Base-by-base conservation (phyloP, 2,113 vertebrate genomes). In the Callocephalon fimbriatum region DNA sequence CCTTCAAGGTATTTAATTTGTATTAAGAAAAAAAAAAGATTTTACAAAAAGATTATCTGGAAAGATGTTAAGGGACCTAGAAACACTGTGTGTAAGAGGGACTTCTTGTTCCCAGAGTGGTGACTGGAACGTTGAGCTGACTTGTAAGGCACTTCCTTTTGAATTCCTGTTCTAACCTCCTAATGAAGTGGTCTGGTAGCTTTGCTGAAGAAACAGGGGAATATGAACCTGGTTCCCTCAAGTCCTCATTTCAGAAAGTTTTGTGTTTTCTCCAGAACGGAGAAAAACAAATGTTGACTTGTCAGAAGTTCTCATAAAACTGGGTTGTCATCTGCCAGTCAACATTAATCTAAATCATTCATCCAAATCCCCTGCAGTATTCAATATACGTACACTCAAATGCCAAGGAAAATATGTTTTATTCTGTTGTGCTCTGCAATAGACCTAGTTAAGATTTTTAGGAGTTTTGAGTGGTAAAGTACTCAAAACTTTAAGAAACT, bases 291-390 rank as follows among this genome's bases (percentile, higher is more conserved):
- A 74, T 63, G 35, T 67, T 91, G 47, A 81, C 72, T 67, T 78
- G 54, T 94, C 83, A 91, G 62, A 83, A 94, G 47, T 95, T 93
- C 88, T 77, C 18, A 4, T 48, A 91, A 88, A 93, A 68, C 47
- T 63, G 61, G 77, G 11, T 95, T 95, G 79, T 92, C 86, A 84
- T 80, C 72, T 89, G 61, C 31, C 75, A 92, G 86, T 92, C 15
- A 20, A 67, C 51, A 31, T 84, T 71, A 63, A 91, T 94, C 45
- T 86, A 78, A 94, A 95, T 86, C 67, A 93, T 84, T 94, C 47
- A 90, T 88, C 3, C 1, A 74, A 80, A 66, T 94, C 44, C 48
- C 16, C 68, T 62, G 31, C 47, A 67, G 51, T 77, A 72, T 90
- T 92, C 75, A 84, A 74, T 78, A 59, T 40, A 73, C 27, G 51